A percentile compares a stretch with the other conserved stretches of the same genome.
phyloP scores from a whole-genome alignment of 2,797 vertebrate genomes.

The Hippopotamyrus pictus region DNA sequence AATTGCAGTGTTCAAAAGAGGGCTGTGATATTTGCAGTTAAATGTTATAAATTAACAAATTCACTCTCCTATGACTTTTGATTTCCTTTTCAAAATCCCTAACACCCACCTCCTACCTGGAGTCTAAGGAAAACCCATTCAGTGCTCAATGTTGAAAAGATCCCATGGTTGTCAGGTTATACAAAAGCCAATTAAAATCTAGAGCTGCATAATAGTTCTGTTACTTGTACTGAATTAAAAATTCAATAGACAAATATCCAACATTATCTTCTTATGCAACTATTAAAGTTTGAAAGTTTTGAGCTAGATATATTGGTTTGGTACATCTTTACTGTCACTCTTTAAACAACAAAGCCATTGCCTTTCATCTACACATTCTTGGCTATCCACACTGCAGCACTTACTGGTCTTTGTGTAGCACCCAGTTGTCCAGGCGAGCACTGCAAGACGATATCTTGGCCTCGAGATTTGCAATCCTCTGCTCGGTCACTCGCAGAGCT shows the following conservation, averaged over 20 bases:
- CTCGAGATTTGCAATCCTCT: conserved; percentile 42
- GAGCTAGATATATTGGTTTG: not conserved
- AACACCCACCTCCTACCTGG: not conserved
- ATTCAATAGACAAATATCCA: not conserved
- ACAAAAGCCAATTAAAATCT: not conserved
- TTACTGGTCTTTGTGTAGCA: conserved; percentile 50
- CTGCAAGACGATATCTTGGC: conserved; percentile 32
- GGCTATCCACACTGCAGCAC: conserved; percentile 16
- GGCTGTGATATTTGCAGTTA: not conserved
- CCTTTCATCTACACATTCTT: not conserved
- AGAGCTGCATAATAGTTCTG: not conserved
- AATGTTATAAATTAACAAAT: not conserved
- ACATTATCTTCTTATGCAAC: not conserved
- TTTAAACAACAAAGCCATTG: not conserved
- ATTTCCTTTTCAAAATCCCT: not conserved
- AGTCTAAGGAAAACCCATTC: not conserved
- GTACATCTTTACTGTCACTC: not conserved
- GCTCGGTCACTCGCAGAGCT: conserved; percentile 46
- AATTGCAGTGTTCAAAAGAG: not conserved
- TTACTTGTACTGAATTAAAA: not conserved
- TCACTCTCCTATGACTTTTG: not conserved
- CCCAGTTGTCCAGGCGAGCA: conserved; percentile 35
- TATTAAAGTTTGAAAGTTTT: not conserved
- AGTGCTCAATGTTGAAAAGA: not conserved
- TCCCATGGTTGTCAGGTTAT: not conserved